These are phyloP conservation scores for Drosophila quinaria DNA, from an alignment of 2,888 invertebrate species.

Conservation along the genomic window DNA sequence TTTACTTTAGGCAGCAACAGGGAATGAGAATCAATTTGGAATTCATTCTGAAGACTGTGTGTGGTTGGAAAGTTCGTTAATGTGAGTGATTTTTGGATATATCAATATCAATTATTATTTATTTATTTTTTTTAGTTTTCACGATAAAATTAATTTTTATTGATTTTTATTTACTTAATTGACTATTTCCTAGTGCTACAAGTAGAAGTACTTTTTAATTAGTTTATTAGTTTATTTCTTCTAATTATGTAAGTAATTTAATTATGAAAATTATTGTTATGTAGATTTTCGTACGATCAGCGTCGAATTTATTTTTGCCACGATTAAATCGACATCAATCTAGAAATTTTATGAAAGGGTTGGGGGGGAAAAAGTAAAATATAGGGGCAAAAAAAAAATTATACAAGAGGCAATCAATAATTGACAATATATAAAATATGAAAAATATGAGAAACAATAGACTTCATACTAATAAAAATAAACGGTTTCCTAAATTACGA, in stretches of 20 bases:
- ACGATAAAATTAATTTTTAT: no score
- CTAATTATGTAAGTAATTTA: not conserved
- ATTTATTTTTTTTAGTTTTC: not conserved
- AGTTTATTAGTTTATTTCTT: no score
- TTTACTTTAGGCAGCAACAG: conserved; percentile 49
- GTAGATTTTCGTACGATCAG: not conserved
- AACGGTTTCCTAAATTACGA: no score
- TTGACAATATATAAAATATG: not conserved
- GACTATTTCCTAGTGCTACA: no score
- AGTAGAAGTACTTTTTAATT: no score
- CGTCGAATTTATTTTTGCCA: not conserved
- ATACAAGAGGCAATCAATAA: no score
- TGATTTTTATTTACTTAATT: no score
- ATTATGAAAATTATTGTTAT: not conserved
- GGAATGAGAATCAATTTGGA: conserved; percentile 13
- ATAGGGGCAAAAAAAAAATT: no score
- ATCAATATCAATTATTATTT: not conserved
- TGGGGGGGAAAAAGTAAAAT: no score
- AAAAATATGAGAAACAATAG: no score
- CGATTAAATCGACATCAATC: not conserved
- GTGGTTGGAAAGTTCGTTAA: not conserved
- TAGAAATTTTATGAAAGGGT: no score
- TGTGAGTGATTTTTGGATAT: not conserved
- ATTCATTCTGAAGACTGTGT: conserved; percentile 1
- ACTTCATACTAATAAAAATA: no score